A percentile compares a stretch with the other conserved stretches of the same genome.
phyloP scores from a whole-genome alignment of 2,797 vertebrate species.

The Brachymystax lenok region DNA sequence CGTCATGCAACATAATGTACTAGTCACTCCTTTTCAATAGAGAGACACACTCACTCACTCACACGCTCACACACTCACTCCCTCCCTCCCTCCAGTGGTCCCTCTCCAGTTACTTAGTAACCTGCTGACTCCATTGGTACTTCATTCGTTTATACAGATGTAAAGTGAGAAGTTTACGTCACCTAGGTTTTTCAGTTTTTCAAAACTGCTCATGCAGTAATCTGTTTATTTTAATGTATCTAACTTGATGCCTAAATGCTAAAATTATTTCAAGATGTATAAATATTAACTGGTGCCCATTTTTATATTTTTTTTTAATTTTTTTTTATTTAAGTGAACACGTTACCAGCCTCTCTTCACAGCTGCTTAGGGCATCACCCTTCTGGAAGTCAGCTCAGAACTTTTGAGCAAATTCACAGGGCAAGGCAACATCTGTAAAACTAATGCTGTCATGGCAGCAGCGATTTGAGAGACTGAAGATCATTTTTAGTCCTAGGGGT shows the following conservation, averaged over 20 bases:
- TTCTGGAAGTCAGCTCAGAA: not conserved
- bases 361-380: constrained; percentile 10
- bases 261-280: not conserved
- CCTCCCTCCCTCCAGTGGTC: not conserved
- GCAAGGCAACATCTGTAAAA: constrained; percentile 18
- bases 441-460: not conserved
- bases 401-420: not conserved
- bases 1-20: not conserved
- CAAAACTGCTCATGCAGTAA: not conserved
- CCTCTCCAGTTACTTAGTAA: not conserved
- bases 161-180: not conserved
- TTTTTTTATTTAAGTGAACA: not conserved
- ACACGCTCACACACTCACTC: too few relatives aligned
- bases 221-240: not conserved
- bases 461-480: not conserved
- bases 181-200: not conserved
- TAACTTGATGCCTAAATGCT: not conserved
- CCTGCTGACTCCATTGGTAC: not conserved
- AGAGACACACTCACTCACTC: rapidly evolving
- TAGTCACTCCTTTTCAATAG: not conserved
- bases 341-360: constrained; percentile 1
- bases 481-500: not conserved
- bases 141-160: not conserved
- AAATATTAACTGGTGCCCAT: not conserved
- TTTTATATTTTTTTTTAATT: not conserved